A percentile compares a stretch with the other conserved stretches of the same genome.
phyloP scores from a whole-genome alignment of 2,888 invertebrate species.

The Aradus depressus region DNA sequence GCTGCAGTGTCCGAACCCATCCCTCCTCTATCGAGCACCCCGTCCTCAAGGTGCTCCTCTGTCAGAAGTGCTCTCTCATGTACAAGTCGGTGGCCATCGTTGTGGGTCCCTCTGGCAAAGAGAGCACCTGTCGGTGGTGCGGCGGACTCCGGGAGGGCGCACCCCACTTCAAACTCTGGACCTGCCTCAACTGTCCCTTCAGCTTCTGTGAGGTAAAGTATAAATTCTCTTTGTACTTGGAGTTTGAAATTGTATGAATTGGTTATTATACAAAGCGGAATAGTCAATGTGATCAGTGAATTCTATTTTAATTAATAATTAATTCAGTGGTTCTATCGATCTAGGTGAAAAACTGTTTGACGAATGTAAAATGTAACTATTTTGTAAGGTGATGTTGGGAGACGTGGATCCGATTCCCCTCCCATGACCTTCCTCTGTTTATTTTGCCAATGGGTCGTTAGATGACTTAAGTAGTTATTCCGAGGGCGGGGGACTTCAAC shows the following conservation, averaged over 20 bases:
- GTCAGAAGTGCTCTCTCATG: slow-evolving; percentile 17
- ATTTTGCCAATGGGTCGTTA: no score
- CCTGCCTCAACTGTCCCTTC: slow-evolving; percentile 24
- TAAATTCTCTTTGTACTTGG: not conserved
- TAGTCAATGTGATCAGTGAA: no score
- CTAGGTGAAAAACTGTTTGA: no score
- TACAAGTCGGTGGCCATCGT: slow-evolving; percentile 19
- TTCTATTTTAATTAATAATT: no score
- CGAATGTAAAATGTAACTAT: no score
- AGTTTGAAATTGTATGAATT: not conserved
- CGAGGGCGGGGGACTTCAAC: no score
- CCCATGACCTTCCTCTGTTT: no score
- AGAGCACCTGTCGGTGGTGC: slow-evolving; percentile 23
- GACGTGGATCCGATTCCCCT: no score
- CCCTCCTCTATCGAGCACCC: slow-evolving; percentile 20
- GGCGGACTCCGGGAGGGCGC: slow-evolving; percentile 11
- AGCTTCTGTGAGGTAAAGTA: slow-evolving; percentile 23
- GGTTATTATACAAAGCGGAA: no score
- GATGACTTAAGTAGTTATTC: no score
- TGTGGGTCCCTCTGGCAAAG: slow-evolving; percentile 16
- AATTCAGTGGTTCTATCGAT: no score
- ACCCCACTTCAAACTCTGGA: not conserved
- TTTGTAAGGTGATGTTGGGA: no score
- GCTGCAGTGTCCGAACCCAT: slow-evolving; percentile 10
- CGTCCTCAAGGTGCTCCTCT: slow-evolving; percentile 22